Base-by-base conservation (phyloP, 2,888 invertebrate genomes). In the Lamellibrachia columna region DNA sequence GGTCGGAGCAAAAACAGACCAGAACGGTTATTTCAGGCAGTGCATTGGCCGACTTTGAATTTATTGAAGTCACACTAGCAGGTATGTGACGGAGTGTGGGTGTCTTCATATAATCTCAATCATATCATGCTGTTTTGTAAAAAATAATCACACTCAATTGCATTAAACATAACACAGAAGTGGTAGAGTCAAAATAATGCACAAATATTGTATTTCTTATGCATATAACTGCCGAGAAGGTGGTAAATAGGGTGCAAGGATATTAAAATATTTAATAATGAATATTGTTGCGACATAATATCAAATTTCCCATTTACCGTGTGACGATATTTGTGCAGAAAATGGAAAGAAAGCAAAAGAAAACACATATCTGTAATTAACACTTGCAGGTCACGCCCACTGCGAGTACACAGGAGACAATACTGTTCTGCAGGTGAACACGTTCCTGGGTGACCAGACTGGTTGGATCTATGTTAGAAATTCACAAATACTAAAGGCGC, bases 401-500 rank as follows among this genome's bases (percentile, higher is more conserved):
- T 93, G 93, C 28, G 94, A 94, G 90, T 95, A 93, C 93, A 94
- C 94, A 2, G 91, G 91, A 0, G 22, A 90, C 4, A 90, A 90
- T 11, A 94, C 94, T 52, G 93, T 93, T n/a, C 92, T 95, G 22
- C 92, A 92, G 91, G 93, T 95, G 4, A 92, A 93, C 15, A 93
- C 94, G n/a, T 93, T 95, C 40, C 7, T 92, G 53, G 95, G 95
- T 7, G 95, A 95, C 93, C 93, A 94, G 7, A 94, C 95, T 9
- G 95, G 94, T 15, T 94, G 94, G 93, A 40, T 95, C 22, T 93
- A 94, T 93, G 94, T 95, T 2, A 92, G 93, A 53, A 90, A 93
- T 22, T 9, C 93, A 11, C 95, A 95, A 93, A 93, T 94, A 52
- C 93, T 95, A 4, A 93, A 94, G 60, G 95, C 95, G 8, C 95